A percentile compares a stretch with the other conserved stretches of the same genome.
phyloP scores from a whole-genome alignment of 2,888 invertebrate genomes.

The Unio pictorum region DNA sequence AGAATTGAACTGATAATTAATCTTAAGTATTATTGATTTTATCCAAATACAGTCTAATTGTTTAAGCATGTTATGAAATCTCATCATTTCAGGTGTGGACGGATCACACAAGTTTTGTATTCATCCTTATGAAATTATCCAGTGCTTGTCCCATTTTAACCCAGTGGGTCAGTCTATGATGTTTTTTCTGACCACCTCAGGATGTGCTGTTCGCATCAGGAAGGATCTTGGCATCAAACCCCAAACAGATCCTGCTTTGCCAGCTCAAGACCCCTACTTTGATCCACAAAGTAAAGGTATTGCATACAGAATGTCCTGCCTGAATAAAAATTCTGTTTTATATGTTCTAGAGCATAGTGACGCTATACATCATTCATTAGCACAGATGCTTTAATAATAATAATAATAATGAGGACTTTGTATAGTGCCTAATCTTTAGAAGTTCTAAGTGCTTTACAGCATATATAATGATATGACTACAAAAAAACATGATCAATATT shows the following conservation, averaged over 20 bases:
- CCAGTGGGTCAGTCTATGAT: slow-evolving; percentile 83
- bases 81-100: slow-evolving; percentile 41
- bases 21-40: too few species aligned
- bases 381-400: too few species aligned
- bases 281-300: slow-evolving; percentile 75
- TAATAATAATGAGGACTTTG: too few species aligned
- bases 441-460: too few species aligned
- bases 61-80: slow-evolving; percentile 10
- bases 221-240: slow-evolving; percentile 80
- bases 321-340: background rate
- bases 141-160: slow-evolving; percentile 80
- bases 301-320: slow-evolving; percentile 11
- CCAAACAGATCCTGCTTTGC: slow-evolving; percentile 63
- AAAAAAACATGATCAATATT: too few species aligned
- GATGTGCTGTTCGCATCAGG: slow-evolving; percentile 81
- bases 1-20: too few species aligned
- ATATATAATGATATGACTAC: too few species aligned
- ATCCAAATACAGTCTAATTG: slow-evolving; percentile 1
- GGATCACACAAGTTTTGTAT: slow-evolving; percentile 41
- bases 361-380: too few species aligned
- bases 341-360: too few species aligned
- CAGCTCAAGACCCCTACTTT: slow-evolving; percentile 69
- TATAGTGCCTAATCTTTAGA: too few species aligned
- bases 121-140: slow-evolving; percentile 45
- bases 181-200: slow-evolving; percentile 83